Base-by-base conservation (phyloP, 2,888 invertebrate species). In the Pelosia muscerda region DNA sequence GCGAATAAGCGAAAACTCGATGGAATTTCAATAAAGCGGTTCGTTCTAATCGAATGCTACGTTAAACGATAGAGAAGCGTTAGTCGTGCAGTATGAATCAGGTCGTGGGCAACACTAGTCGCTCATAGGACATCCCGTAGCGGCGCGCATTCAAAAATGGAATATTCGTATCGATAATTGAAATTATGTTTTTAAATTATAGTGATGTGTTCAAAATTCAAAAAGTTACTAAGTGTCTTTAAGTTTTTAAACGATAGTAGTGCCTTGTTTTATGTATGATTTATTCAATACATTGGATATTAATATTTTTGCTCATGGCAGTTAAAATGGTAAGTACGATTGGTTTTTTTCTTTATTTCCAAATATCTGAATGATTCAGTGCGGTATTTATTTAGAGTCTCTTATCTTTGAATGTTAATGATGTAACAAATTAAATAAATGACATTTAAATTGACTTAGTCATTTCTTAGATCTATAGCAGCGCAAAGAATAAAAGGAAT, bases 211-310 rank as follows among this genome's bases (percentile, higher is more conserved):
- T 64, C 66, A 61, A 68, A 59, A 71, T 74, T 72, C 56, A 68
- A 62, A 71, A 76, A 76, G 82, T 85, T 87, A 73, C 81, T 80
- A 85, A 87, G 86, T 89, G 89, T 79, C 81, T 78, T 87, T 86
- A 81, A 72, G 68, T 75, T 86, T 89, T 88, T 91, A 89, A 92
- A 92, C 89, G 92, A 90, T 91, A 90, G 89, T 82, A 88, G 93
- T 90, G 92, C 81, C 87, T 88, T 89, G 84, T 91, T 95, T 91
- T 93, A 95, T 95, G 94, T 94, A 95, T 95, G 94, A 94, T 94
- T 95, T 94, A 94, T 95, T 93, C 91, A 94, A 94, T 87, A 91
- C 89, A 88, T 91, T 91, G 94, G 94, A 93, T 87, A 90, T 90
- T 90, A 87, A 87, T 93, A 90, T 86, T 92, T 93, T 93, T 94